Base-by-base conservation (phyloP, 2,888 invertebrate genomes). In the Plagodis dolabraria region DNA sequence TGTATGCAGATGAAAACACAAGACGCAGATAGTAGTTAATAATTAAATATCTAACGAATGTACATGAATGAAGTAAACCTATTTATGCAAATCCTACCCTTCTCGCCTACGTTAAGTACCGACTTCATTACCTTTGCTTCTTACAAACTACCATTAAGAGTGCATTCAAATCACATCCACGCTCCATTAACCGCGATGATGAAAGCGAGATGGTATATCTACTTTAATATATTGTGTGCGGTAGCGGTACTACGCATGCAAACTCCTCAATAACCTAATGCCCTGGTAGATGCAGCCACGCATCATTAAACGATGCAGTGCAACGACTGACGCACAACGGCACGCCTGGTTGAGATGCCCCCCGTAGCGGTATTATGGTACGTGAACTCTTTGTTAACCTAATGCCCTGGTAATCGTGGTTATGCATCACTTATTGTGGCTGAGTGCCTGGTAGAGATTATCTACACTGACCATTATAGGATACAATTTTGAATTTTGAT, bases 231-330 rank as follows among this genome's bases (percentile, higher is more conserved):
- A 65, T 56, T 64, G 58, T 40, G 48, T 63, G 69, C 62, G 53
- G 60, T 53, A 35, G 57, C 47, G 57, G 60, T 57, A 60, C 47
- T 52, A 60, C 47, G 66, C 66, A 73, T 76, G 65, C 59, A 66
- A 72, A 71, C 68, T 68, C 69, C 67, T 67, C 59, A 53, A 69
- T 77, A 73, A 77, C 80, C 79, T 75, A 76, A 72, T 81, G 76
- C 70, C 78, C 74, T 71, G 74, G 70, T 67, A 67, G 59, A 57
- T 62, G 60, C 60, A 58, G 63, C 56, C 52, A 63, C 54, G 67
- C 64, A 64, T 64, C 64, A 58, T 46, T 64, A 59, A 65, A 47
- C 63, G 60, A 58, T 61, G 53, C 47, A 60, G 57, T 59, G 52
- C 45, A 40, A 8, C 48, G 57, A 43, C 47, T 58, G 40, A 50